These are phyloP conservation scores for Chlorospingus flavigularis DNA, from an alignment of 2,797 vertebrate genomes.

Conservation along the genomic window DNA sequence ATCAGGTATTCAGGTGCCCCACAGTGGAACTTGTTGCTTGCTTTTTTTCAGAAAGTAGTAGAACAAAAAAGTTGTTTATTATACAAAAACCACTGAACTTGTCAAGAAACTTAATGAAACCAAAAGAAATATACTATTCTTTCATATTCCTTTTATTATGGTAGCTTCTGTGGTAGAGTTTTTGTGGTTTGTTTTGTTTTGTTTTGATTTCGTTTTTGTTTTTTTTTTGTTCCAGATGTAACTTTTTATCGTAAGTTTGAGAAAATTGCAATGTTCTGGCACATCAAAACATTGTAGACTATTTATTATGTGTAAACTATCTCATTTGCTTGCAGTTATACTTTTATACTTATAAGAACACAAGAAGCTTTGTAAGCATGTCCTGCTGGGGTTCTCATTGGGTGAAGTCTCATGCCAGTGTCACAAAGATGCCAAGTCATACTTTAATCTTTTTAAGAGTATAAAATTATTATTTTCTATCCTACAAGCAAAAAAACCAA, in stretches of 20 bases:
- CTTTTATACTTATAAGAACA: not conserved
- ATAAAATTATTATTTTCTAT: not conserved
- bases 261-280: not conserved
- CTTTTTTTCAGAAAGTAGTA: not conserved
- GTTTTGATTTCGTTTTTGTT: accelerated
- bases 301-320: not conserved
- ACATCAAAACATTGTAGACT: not conserved
- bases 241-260: not conserved
- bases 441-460: not conserved
- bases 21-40: not conserved
- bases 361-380: not conserved
- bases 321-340: not conserved
- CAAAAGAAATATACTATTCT: not conserved
- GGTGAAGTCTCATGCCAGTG: not conserved
- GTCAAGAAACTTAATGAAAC: not conserved
- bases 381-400: not conserved
- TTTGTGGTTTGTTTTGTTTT: not conserved
- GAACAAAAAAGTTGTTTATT: not conserved
- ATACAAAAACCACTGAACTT: not conserved
- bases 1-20: not conserved
- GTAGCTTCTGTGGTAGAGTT: not conserved
- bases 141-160: not conserved
- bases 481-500: not conserved
- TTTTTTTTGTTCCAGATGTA: not conserved
- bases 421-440: not conserved